Evolutionary conservation across 2,888 invertebrate genomes (phyloP).

Genomic region (Pheosia gnoma): DNA sequence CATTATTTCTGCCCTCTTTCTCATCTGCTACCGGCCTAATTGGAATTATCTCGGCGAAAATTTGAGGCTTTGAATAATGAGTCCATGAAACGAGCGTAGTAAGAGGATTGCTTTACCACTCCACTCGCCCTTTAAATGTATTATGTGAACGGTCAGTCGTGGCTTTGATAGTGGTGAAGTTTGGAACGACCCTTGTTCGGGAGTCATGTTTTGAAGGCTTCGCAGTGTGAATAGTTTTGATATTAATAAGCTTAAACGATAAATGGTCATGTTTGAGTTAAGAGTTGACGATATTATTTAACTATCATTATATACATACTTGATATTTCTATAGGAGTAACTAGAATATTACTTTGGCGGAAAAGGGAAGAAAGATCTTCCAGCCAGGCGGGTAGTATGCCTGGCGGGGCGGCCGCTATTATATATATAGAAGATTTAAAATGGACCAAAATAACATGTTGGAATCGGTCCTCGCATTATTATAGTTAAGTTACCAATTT

Average conservation of each 20-base stretch:
- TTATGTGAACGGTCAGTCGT: slow-evolving; percentile 23
- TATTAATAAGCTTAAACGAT: slow-evolving; percentile 6
- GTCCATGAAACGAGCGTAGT: slow-evolving; percentile 47
- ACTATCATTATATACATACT: neutral
- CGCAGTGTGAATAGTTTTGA: slow-evolving; percentile 5
- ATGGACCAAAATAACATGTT: too few relatives aligned
- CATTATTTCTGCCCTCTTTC: slow-evolving; percentile 17
- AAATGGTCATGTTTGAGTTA: slow-evolving; percentile 3
- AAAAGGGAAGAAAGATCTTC: too few relatives aligned
- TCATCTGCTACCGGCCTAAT: slow-evolving; percentile 43
- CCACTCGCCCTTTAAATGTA: slow-evolving; percentile 29
- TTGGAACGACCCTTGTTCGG: neutral
- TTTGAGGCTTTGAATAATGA: slow-evolving; percentile 70
- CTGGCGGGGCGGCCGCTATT: too few relatives aligned
- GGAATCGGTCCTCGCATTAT: too few relatives aligned
- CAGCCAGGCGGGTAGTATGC: too few relatives aligned
- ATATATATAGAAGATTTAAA: too few relatives aligned
- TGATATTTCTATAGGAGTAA: too few relatives aligned
- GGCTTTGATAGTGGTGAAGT: slow-evolving; percentile 16
- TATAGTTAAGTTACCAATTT: too few relatives aligned
- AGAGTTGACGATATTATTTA: neutral
- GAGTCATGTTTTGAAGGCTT: slow-evolving; percentile 5
- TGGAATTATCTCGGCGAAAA: slow-evolving; percentile 67
- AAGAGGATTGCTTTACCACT: slow-evolving; percentile 55
- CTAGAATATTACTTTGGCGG: too few relatives aligned